Evolutionary conservation across 92 coral and sea anemone species (phyloP), one percentile per base, ranked within the genome.

Genomic region (Plumapathes pennacea): DNA sequence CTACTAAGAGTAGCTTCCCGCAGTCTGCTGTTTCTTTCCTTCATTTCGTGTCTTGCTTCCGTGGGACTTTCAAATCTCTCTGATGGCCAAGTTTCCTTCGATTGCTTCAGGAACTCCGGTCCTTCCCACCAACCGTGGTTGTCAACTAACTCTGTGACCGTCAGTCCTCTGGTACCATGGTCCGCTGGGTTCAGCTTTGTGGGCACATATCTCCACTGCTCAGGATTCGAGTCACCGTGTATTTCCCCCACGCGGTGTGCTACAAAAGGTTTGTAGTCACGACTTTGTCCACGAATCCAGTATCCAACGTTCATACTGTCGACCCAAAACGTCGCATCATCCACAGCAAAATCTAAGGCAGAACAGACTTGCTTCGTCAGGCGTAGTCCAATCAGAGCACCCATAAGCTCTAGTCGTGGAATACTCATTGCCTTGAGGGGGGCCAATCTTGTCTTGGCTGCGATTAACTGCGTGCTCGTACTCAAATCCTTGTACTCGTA

Each of bases 141-240:
- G 29, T 59, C 15, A 7, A 51, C 64, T 37, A 78, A 49, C 32
- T 78, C 77, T 22, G 19, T 25, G 1, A 60, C 78, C 33, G 57
- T 19, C 17, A 41, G 50, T 33, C 82, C 79, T 56, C 82, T 59
- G 14, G 59, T 74, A 38, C 65, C 67, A 13, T 66, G 60, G 66
- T 83, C 83, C 13, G 76, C 83, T 4, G 86, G 87, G 49, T 73
- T 85, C 43, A 59, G 56, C 21, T 72, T 84, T 15, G 89, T 82
- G 3, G 66, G 63, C 22, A 76, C 61, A 32, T 82, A 76, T 33
- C 66, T 38, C 85, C 85, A 77, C 71, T 71, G 90, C 12, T 36
- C 67, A 19, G 83, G 80, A 46, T 22, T 69, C 3, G 92, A 68
- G 10, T 52, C 37, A 32, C 69, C 78, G 13, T 72, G 80, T 6